These are phyloP conservation scores for Poeciliopsis presidionis DNA, from an alignment of 2,797 vertebrate genomes.

Conservation along the genomic window DNA sequence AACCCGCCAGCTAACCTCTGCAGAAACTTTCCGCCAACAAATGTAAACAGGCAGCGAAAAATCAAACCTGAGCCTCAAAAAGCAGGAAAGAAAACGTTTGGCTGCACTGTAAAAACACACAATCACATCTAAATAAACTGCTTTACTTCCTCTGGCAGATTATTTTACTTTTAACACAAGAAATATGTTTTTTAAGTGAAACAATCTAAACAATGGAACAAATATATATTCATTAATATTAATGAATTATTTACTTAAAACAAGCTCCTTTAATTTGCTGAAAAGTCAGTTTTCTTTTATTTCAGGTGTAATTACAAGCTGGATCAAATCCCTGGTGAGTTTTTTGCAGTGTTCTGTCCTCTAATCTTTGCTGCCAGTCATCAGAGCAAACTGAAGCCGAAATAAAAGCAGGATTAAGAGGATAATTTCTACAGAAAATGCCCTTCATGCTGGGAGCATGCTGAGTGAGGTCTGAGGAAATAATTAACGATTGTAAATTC, in stretches of 20 bases:
- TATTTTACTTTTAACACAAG: too few relatives aligned
- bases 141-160: too few relatives aligned
- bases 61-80: slow-evolving; percentile 8
- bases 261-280: too few relatives aligned
- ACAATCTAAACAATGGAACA: too few relatives aligned
- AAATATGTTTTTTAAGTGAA: too few relatives aligned
- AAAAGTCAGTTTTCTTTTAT: too few relatives aligned
- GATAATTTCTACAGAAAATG: slow-evolving; percentile 51
- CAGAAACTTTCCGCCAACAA: slow-evolving; percentile 25
- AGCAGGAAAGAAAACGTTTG: slow-evolving; percentile 27
- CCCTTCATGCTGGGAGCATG: slow-evolving; percentile 10
- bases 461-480: slow-evolving; percentile 19
- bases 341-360: not conserved
- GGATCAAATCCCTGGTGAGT: too few relatives aligned
- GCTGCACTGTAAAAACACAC: slow-evolving; percentile 12
- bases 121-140: too few relatives aligned
- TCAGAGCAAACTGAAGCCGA: slow-evolving; percentile 31
- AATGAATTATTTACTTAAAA: too few relatives aligned
- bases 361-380: slow-evolving; percentile 42
- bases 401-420: slow-evolving; percentile 44
- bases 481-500: slow-evolving; percentile 15
- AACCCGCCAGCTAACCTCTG: not conserved
- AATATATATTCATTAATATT: too few relatives aligned
- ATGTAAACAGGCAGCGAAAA: slow-evolving; percentile 10
- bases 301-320: not conserved